Evolutionary conservation across 2,113 vertebrate genomes (phyloP).

Genomic region (Aphyosemion australe): DNA sequence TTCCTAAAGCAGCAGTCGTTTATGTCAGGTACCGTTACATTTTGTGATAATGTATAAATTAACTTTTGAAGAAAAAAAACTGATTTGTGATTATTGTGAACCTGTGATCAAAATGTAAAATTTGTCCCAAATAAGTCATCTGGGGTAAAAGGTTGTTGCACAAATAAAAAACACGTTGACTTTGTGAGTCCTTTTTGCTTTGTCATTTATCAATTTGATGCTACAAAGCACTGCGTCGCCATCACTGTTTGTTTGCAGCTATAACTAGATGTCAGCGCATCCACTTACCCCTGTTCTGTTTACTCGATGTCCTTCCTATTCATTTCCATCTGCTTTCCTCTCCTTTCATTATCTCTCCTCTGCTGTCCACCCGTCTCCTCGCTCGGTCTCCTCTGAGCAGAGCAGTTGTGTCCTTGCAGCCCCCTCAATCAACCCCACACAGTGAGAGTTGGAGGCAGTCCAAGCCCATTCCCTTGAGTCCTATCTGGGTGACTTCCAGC

Average conservation of each 20-base stretch:
- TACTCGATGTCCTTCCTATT: conserved; percentile 25
- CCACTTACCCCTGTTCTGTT: conserved; percentile 13
- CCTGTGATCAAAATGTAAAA: too few species aligned
- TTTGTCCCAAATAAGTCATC: too few species aligned
- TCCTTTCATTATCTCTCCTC: conserved; percentile 41
- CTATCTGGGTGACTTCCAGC: conserved; percentile 71
- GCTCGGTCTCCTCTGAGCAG: conserved; percentile 33
- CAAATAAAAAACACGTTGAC: conserved; percentile 8
- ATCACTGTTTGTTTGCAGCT: conserved; percentile 22
- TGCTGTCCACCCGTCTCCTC: conserved; percentile 33
- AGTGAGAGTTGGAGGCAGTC: conserved; percentile 62
- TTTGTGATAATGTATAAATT: too few species aligned
- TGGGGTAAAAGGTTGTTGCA: not conserved
- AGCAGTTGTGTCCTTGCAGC: conserved; percentile 63
- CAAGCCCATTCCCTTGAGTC: conserved; percentile 65
- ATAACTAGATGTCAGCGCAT: conserved; percentile 25
- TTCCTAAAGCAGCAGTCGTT: not conserved
- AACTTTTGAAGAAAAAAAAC: too few species aligned
- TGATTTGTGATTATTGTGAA: too few species aligned
- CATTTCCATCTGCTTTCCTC: conserved; percentile 50
- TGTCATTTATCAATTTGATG: not conserved
- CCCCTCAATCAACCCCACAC: conserved; percentile 68
- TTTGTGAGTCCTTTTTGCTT: not conserved
- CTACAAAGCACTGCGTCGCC: conserved; percentile 3
- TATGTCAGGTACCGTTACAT: not conserved